Evolutionary conservation across 2,888 invertebrate genomes (phyloP), one percentile per base, ranked within the genome.

Genomic region (Lathronympha strigana): DNA sequence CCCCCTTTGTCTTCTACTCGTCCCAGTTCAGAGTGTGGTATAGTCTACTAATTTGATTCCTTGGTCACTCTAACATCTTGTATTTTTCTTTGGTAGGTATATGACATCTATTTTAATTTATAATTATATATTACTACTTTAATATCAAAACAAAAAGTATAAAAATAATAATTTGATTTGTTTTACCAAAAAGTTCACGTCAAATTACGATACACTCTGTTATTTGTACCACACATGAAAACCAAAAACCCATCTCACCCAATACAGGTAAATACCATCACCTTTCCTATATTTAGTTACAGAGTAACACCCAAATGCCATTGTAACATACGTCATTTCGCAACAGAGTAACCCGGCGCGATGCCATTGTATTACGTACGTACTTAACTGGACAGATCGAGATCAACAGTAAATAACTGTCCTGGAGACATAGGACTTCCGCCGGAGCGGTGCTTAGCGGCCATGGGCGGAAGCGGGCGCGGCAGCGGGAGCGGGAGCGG

Each of bases 351-450:
- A 28, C 55, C 40, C 25, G 17, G 23, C 38, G 28, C 49, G 28
- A 17, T 50, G 25, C 54, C 55, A 49, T 50, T 57, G 57, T 57
- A 55, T 23, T 50, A 57, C 55, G 49, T 40, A 57, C 55, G 63
- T 63, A 50, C 57, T 63, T 63, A 63, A 50, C 55, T 47, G 54
- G 63, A 31, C 60, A 66, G 60, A 66, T 66, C 66, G 66, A 60
- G 66, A 66, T 66, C 61, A 60, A 58, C 66, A 53, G 54, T 66
- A 66, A 66, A 66, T 66, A 66, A 66, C 66, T 61, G 66, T 60
- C 64, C 60, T 60, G 51, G 47, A 66, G 66, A 66, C 58, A 60
- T 33, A 61, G 66, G 60, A 25, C 61, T 66, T 66, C 66, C 66
- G 58, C 33, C 58, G 21, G 40, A 49, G 55, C 40, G 63, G 63